These are phyloP conservation scores for Cyphomyrmex costatus DNA, from an alignment of 1,140 invertebrate genomes.

Conservation along the genomic window DNA sequence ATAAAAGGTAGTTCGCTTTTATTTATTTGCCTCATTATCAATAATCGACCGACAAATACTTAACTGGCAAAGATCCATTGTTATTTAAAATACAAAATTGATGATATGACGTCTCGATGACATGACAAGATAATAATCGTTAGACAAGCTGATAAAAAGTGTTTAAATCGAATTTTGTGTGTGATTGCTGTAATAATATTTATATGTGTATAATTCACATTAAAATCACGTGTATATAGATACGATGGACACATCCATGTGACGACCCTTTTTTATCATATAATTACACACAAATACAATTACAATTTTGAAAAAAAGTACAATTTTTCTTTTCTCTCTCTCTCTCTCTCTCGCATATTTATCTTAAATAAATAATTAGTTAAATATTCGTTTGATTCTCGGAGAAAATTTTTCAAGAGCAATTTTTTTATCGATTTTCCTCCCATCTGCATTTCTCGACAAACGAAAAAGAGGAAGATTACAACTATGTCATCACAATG, in stretches of 20 bases:
- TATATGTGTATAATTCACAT: not conserved
- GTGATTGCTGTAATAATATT: not conserved
- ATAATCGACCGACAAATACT: not conserved
- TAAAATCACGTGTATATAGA: not conserved
- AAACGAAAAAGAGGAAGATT: not conserved
- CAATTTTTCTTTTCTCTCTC: not conserved
- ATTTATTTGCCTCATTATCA: slow-evolving; percentile 23
- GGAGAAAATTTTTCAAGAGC: not conserved
- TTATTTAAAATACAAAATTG: slow-evolving; percentile 10
- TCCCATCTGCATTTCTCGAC: not conserved
- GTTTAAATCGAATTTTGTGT: not conserved
- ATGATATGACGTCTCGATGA: not conserved
- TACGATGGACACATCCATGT: not conserved
- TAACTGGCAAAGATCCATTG: not conserved
- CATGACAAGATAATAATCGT: not conserved
- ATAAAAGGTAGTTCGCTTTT: not conserved
- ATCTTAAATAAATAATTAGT: not conserved
- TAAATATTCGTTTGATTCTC: not conserved
- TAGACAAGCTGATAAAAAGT: not conserved
- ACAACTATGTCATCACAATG: slow-evolving; percentile 53
- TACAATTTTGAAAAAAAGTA: not conserved
- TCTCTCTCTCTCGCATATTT: not conserved
- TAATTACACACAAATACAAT: too few species aligned
- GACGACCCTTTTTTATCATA: too few species aligned
- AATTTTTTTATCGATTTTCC: not conserved